Conservation (phyloP, 53 echinoderm and acorn worm species). For the Luidia sarsii region DNA sequence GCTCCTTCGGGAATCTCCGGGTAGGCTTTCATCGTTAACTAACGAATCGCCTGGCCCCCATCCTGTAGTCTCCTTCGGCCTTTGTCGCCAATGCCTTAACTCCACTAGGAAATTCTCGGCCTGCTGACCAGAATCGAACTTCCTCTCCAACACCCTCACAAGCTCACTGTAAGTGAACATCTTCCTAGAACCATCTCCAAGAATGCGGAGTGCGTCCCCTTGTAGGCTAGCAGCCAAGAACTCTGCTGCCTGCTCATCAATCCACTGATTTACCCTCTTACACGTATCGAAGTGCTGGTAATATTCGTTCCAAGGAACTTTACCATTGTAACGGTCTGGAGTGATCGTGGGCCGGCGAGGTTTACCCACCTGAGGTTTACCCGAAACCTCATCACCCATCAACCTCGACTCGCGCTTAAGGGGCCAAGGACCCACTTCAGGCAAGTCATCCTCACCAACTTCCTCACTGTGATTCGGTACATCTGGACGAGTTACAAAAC, state of each 20-base stretch:
- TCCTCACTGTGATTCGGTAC: too few relatives aligned
- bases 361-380: not conserved
- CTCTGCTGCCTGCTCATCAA: slow-evolving; percentile 17
- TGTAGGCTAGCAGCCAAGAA: slow-evolving; percentile 23
- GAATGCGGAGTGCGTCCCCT: slow-evolving; percentile 16
- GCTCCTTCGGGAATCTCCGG: not conserved
- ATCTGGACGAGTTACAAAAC: too few relatives aligned
- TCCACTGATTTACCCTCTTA: slow-evolving; percentile 25
- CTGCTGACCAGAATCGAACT: slow-evolving; percentile 24
- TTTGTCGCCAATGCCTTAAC: not conserved
- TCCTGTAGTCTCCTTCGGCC: not conserved
- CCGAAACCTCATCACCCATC: too few relatives aligned
- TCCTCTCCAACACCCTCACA: slow-evolving; percentile 1
- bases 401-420: too few relatives aligned
- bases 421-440: too few relatives aligned
- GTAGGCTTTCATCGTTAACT: slow-evolving; percentile 1
- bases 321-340: slow-evolving; percentile 35
- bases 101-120: slow-evolving; percentile 18
- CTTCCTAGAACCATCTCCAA: slow-evolving; percentile 25
- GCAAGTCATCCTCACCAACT: too few relatives aligned
- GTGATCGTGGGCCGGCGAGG: slow-evolving; percentile 2
- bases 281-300: slow-evolving; percentile 7
- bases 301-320: slow-evolving; percentile 5
- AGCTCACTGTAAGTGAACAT: slow-evolving; percentile 26
- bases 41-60: not conserved